phyloP scores from a whole-genome alignment of 2,888 invertebrate species.

The Trissolcus brochymenae region DNA sequence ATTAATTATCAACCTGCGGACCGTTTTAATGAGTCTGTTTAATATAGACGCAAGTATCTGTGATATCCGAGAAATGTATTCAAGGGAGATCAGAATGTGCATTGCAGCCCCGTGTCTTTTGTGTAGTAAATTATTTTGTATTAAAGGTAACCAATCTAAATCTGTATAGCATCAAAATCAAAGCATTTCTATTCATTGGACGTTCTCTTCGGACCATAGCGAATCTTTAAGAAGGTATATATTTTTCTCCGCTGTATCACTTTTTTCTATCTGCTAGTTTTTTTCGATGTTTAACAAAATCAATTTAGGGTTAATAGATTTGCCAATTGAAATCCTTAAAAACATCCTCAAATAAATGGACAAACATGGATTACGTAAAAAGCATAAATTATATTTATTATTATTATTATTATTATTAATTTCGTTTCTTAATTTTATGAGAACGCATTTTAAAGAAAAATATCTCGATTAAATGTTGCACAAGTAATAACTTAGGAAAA shows the following conservation, averaged over 20 bases:
- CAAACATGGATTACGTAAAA: no score
- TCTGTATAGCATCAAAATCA: not conserved
- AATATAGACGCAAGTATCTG: not conserved
- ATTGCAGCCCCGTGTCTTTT: not conserved
- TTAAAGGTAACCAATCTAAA: not conserved
- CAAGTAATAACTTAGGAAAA: not conserved
- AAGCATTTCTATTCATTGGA: not conserved
- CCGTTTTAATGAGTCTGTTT: not conserved
- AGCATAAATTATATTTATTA: no score
- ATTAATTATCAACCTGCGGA: not conserved
- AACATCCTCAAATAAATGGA: no score
- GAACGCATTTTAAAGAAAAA: no score
- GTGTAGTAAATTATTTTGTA: not conserved
- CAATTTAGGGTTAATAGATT: no score
- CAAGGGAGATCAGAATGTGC: not conserved
- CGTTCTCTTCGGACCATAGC: not conserved
- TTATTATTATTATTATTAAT: no score
- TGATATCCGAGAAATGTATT: not conserved
- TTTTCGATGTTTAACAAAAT: no score
- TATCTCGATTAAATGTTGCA: not conserved
- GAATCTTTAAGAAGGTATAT: no score
- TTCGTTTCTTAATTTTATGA: not conserved
- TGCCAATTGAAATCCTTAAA: no score
- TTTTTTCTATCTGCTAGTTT: not conserved
- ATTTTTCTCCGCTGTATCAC: not conserved